Evolutionary conservation across 2,888 invertebrate species (phyloP).

Genomic region (Homarus gammarus): DNA sequence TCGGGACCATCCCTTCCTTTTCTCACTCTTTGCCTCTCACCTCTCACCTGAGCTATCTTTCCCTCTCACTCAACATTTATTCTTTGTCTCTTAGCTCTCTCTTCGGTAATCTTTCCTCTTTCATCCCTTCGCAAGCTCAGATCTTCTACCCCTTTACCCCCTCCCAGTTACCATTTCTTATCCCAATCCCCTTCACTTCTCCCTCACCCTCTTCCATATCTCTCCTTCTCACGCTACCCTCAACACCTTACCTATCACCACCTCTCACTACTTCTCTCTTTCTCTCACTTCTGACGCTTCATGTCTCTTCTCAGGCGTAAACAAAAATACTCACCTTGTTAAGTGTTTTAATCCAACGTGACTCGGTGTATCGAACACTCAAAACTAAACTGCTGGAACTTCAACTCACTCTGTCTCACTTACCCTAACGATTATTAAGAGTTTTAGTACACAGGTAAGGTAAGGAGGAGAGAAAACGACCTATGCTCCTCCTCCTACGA

Average conservation of each 20-base stretch:
- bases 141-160: background rate
- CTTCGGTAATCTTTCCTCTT: background rate
- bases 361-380: too few species aligned
- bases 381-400: too few species aligned
- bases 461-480: too few species aligned
- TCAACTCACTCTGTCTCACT: too few species aligned
- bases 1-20: slow-evolving; percentile 7
- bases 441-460: too few species aligned
- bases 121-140: too few species aligned
- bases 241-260: background rate
- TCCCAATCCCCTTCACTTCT: background rate
- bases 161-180: background rate
- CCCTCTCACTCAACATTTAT: slow-evolving; percentile 1
- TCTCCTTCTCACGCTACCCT: background rate
- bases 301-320: too few species aligned
- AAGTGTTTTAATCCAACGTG: too few species aligned
- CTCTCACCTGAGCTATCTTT: slow-evolving; percentile 13
- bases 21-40: slow-evolving; percentile 34
- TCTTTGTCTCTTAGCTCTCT: background rate
- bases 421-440: too few species aligned
- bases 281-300: too few species aligned
- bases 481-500: too few species aligned
- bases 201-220: background rate
- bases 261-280: background rate
- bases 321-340: too few species aligned